Conservation (phyloP, 2,888 invertebrate genomes). For the Lathronympha strigana region DNA sequence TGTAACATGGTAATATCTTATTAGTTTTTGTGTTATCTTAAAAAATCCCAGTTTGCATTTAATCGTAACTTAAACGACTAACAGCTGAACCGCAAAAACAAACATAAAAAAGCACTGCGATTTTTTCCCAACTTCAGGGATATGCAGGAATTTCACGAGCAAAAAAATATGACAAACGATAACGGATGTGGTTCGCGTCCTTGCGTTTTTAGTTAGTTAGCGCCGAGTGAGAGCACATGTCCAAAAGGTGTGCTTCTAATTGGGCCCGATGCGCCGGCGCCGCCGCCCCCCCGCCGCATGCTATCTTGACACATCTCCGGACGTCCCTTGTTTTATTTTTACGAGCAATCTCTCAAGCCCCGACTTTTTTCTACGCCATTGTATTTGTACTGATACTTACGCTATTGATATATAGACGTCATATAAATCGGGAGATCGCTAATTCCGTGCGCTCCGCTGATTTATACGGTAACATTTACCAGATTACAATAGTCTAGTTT, state of each 20-base stretch:
- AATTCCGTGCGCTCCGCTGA: constrained; percentile 58
- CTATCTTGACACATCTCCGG: constrained; percentile 84
- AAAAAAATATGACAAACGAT: constrained; percentile 70
- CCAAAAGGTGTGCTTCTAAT: constrained; percentile 84
- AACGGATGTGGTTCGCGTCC: constrained; percentile 72
- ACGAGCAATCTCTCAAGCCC: constrained; percentile 78
- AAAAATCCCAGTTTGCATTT: constrained; percentile 17
- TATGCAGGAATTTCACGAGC: constrained; percentile 33
- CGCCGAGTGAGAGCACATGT: constrained; percentile 78
- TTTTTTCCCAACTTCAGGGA: constrained; percentile 29
- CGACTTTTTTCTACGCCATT: constrained; percentile 72
- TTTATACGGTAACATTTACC: constrained; percentile 52
- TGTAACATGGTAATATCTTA: neutral
- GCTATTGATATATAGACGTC: constrained; percentile 73
- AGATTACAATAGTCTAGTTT: constrained; percentile 47
- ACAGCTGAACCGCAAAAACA: constrained; percentile 34
- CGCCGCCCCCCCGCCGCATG: constrained; percentile 71
- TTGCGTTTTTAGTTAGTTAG: constrained; percentile 74
- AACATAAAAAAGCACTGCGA: constrained; percentile 21
- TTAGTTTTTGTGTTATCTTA: neutral
- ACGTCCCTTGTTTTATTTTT: constrained; percentile 82
- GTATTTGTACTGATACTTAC: constrained; percentile 68
- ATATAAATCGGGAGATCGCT: constrained; percentile 66
- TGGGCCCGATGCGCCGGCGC: constrained; percentile 71
- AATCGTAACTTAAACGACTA: constrained; percentile 20